Evolutionary conservation across 1,140 invertebrate species (phyloP), one percentile per base, ranked within the genome.

Genomic region (Steinernema feltiae): DNA sequence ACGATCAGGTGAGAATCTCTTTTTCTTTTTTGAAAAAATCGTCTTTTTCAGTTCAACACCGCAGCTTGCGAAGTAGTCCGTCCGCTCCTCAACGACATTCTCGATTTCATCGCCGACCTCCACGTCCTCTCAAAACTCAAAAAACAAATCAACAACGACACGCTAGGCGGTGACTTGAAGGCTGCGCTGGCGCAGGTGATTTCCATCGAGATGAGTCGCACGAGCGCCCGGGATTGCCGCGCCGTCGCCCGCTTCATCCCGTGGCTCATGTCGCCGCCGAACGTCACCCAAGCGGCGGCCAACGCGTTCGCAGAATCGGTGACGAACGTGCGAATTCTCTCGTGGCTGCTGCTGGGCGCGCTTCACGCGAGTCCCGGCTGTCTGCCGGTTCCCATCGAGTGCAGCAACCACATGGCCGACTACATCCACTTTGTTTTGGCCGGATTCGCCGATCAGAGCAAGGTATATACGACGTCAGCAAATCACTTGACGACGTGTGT

Each of bases 101-200:
- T 98, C 18, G 96, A 99, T 71, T 97, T 99, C 86, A 90, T 99
- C 77, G 91, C 93, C 15, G 97, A 99, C 87, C 93, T 98, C 81
- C 95, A 99, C 84, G 94, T 95, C 0, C 90, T 98, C 53, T 94
- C 92, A 73, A 98, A 97, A 90, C 92, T 99, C 30, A 98, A 98
- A 21, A 79, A 80, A 63, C 75, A 71, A 21, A 73, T 70, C 0
- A 80, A 27, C 69, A 82, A 71, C 32, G 96, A 99, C 87, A 97
- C 95, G 0, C 88, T 98, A 27, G 95, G 95, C 7, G 94, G 94
- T 7, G 92, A 94, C 29, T 89, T 99, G 15, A 98, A 98, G 88
- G 94, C 94, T 71, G 84, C 80, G 27, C 75, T 85, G 30, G 82
- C 83, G 21, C 31, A 85, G 70, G 41, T 84, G 12, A 32, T 84